Base-by-base conservation (phyloP, 2,113 vertebrate genomes). In the Nothoprocta pentlandii region DNA sequence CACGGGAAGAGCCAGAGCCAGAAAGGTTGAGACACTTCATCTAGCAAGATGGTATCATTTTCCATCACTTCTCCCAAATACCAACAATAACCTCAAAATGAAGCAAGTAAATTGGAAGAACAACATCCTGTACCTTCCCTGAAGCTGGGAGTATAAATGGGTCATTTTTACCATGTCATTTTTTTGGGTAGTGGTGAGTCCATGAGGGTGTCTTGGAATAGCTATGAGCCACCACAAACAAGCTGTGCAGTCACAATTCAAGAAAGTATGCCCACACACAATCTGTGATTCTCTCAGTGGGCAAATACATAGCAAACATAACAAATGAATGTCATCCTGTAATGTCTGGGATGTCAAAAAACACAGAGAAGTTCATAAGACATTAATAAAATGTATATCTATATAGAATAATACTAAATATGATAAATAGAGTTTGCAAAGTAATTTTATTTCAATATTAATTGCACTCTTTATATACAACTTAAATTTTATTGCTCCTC, bases 191-290 rank as follows among this genome's bases (percentile, higher is more conserved):
- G 30, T 36, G 67, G 2, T 61, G 53, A 47, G 32, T 76, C 80
- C 73, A 61, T 0, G 0, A 58, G n/a, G 64, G 78, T 92, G 83
- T 90, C 93, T 92, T 64, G 77, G 79, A 90, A 41, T 36, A 91
- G 73, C 71, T 90, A 10, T 51, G n/a, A 16, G 73, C 79, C 79
- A 85, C 63, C 92, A 67, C 79, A 80, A 91, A 77, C 82, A 96
- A 94, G 82, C 82, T 95, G 87, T 93, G 58, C 67, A 85, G 81
- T 85, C 79, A 77, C 63, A 87, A 46, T 77, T 83, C 36, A 73
- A 12, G 67, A 74, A 78, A 0, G 1, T 26, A 51, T 51, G 4
- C 85, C 94, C 63, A 92, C 87, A 80, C 61, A 86, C 79, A 93
- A 80, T 89, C 85, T 96, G 90, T 61, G 64, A 64, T 22, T 34